Evolutionary conservation across 2,797 vertebrate species (phyloP).

Genomic region (Gymnopithys bicolor): DNA sequence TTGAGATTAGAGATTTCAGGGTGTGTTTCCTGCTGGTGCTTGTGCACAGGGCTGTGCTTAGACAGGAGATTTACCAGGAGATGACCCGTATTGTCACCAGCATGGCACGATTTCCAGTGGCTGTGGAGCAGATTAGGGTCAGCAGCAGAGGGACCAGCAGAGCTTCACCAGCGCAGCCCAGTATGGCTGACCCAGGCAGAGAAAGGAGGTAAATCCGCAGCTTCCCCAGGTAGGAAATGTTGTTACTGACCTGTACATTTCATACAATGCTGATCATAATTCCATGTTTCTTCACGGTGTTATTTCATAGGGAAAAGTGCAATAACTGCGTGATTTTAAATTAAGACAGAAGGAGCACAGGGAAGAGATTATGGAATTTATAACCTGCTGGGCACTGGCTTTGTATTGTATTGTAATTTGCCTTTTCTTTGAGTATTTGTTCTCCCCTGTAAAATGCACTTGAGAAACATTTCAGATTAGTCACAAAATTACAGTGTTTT

Average conservation of each 20-base stretch:
- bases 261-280: background rate
- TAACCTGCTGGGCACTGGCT: background rate
- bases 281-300: background rate
- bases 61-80: conserved; percentile 19
- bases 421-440: background rate
- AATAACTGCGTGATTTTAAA: background rate
- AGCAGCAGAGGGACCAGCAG: conserved; percentile 39
- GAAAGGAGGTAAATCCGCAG: conserved; percentile 54
- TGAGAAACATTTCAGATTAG: background rate
- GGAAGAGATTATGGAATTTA: background rate
- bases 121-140: conserved; percentile 68
- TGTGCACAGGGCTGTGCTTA: background rate
- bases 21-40: background rate
- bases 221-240: conserved; percentile 54
- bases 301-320: background rate
- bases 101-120: conserved; percentile 22
- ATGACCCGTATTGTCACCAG: conserved; percentile 52
- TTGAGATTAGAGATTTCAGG: background rate
- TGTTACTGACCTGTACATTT: conserved; percentile 11
- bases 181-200: conserved; percentile 23
- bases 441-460: background rate
- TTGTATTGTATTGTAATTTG: background rate
- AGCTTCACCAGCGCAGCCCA: conserved; percentile 58
- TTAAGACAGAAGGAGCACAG: background rate
- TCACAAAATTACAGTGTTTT: background rate